These are phyloP conservation scores for Sympetrum striolatum DNA, from an alignment of 2,888 invertebrate species.

Conservation along the genomic window DNA sequence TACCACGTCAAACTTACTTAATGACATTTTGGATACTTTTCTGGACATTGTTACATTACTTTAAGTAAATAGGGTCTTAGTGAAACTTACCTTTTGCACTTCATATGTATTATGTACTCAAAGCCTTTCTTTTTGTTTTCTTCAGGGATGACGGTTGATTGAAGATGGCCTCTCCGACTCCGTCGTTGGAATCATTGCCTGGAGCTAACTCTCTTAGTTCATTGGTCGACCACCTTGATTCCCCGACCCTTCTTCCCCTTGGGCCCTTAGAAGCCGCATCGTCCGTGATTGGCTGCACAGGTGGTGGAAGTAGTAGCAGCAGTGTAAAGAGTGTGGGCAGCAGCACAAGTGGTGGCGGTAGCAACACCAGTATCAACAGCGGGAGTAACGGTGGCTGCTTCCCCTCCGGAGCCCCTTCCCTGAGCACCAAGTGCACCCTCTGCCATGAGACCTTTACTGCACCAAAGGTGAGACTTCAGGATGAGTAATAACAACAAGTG, in stretches of 20 bases:
- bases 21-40: too few relatives aligned
- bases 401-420: conserved; percentile 32
- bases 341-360: conserved; percentile 47
- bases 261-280: conserved; percentile 64
- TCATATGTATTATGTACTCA: too few relatives aligned
- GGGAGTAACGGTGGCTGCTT: conserved; percentile 42
- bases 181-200: conserved; percentile 90
- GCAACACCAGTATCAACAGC: conserved; percentile 47
- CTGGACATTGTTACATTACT: too few relatives aligned
- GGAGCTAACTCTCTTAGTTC: conserved; percentile 92
- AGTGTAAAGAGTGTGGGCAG: conserved; percentile 43
- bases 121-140: conserved; percentile 57
- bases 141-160: conserved; percentile 86
- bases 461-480: conserved; percentile 38
- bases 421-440: conserved; percentile 46
- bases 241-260: conserved; percentile 66
- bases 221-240: conserved; percentile 79
- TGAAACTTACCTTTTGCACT: too few relatives aligned
- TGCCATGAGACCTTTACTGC: conserved; percentile 45
- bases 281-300: conserved; percentile 65
- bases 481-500: conserved; percentile 46
- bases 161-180: conserved; percentile 93
- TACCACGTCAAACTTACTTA: too few relatives aligned
- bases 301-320: conserved; percentile 45
- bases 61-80: too few relatives aligned